A percentile compares a stretch with the other conserved stretches of the same genome.
These are phyloP conservation scores for Drosophila arawakana DNA, from an alignment of 1,140 invertebrate genomes.

Conservation along the genomic window DNA sequence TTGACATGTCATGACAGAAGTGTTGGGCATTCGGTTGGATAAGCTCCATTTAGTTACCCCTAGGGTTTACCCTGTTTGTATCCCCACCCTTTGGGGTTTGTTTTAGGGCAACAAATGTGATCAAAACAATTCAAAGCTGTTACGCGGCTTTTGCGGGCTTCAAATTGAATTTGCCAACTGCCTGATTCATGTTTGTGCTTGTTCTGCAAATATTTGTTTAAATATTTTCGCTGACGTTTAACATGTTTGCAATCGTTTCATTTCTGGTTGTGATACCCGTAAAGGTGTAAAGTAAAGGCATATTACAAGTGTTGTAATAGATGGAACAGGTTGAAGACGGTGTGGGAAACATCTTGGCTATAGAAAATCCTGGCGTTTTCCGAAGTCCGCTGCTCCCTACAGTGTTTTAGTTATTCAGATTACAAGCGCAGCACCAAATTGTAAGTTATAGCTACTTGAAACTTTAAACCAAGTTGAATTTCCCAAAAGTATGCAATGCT, in stretches of 20 bases:
- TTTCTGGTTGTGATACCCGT: neutral
- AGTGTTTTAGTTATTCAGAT: no score
- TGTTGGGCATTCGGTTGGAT: conserved; percentile 30
- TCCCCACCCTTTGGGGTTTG: neutral
- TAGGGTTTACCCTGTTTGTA: conserved; percentile 1
- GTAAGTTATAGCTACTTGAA: no score
- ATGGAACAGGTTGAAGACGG: no score
- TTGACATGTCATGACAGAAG: conserved; percentile 22
- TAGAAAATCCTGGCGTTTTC: no score
- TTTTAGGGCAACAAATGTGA: conserved; percentile 22
- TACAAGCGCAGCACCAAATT: no score
- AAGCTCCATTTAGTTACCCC: conserved; percentile 19
- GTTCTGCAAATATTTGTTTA: conserved; percentile 63
- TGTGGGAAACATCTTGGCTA: no score
- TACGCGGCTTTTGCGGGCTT: conserved; percentile 43
- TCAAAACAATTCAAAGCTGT: conserved; percentile 58
- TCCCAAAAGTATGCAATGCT: no score
- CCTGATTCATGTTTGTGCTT: conserved; percentile 40
- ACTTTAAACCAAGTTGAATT: no score
- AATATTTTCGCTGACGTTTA: conserved; percentile 65
- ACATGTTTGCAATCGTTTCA: conserved; percentile 53
- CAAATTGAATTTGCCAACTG: conserved; percentile 64
- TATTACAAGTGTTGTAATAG: no score
- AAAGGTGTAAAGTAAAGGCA: no score
- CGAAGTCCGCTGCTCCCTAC: no score